A percentile compares a stretch with the other conserved stretches of the same genome.
phyloP scores from a whole-genome alignment of 2,888 invertebrate genomes.

The Cheilosia vulpina region DNA sequence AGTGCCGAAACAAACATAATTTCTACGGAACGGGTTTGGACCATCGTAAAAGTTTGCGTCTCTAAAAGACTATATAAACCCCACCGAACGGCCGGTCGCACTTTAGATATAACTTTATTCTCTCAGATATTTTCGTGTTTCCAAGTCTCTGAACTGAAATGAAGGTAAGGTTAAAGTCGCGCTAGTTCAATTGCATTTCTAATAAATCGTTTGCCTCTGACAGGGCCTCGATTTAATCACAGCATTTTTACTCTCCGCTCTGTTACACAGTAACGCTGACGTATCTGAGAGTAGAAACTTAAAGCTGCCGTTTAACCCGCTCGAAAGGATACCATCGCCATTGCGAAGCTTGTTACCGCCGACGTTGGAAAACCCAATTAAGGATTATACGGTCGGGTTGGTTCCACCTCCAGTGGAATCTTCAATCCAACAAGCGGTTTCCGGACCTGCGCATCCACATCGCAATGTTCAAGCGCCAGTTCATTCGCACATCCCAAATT shows the following conservation, averaged over 20 bases:
- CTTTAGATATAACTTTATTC: constrained; percentile 27
- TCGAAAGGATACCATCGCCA: constrained; percentile 47
- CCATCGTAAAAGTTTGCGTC: neutral
- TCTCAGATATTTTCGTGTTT: neutral
- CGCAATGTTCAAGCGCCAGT: constrained; percentile 1
- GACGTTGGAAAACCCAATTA: constrained; percentile 63
- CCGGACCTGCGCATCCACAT: constrained; percentile 6
- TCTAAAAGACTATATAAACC: constrained; percentile 49
- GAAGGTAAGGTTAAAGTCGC: constrained; percentile 33
- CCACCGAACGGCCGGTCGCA: constrained; percentile 10
- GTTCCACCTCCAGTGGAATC: constrained; percentile 50
- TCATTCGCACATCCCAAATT: neutral
- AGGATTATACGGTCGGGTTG: constrained; percentile 66
- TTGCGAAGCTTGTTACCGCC: constrained; percentile 52
- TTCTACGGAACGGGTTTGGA: constrained; percentile 19
- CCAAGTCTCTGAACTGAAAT: neutral
- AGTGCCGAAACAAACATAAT: neutral
- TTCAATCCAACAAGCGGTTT: neutral
- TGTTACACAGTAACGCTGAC: constrained; percentile 45
- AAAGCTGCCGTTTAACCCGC: constrained; percentile 25
- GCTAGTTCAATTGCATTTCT: neutral
- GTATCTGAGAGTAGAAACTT: constrained; percentile 37
- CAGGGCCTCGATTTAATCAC: constrained; percentile 24
- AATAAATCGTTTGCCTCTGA: neutral
- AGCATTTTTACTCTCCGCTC: constrained; percentile 7